Evolutionary conservation across 2,888 invertebrate genomes (phyloP), one percentile per base, ranked within the genome.

Genomic region (Phalera bucephala): DNA sequence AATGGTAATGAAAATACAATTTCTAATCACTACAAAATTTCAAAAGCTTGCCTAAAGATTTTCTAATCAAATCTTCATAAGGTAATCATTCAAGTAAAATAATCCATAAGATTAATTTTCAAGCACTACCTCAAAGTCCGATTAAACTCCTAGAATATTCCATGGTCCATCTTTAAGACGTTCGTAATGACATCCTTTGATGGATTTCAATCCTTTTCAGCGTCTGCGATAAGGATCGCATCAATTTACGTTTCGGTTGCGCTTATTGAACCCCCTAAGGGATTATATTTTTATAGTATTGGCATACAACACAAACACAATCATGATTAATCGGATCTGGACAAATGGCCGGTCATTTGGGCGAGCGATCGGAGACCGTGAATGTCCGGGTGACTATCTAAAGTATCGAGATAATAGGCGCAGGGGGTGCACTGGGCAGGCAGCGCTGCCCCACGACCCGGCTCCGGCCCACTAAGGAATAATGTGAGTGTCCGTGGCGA

Each of bases 401-500:
- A 88, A 88, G 85, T 86, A 86, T 80, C 79, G 84, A 88, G 89
- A 88, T 89, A 88, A 88, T 89, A 79, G 81, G 76, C 72, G 77
- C 78, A 72, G 80, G 83, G 85, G 77, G 14, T 3, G 27, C 13
- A 10, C 2, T 8, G 13, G 27, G 27, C 14, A n/a, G 27, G 27
- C 61, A 64, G 54, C 45, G 36, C 43, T 48, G 39, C 50, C 55
- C 61, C 54, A 51, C 55, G 45, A 55, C 66, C 62, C 62, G 46
- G 64, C 52, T 60, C 67, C 61, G 64, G 69, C 76, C 71, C 72
- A 69, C 73, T 76, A 63, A 67, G 73, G 87, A 80, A 86, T 89
- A 88, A 88, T 89, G 88, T 87, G 80, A 87, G 87, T 87, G 86
- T 84, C 79, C 83, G 71, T 66, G 85, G 88, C 82, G 88, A 89